phyloP scores from a whole-genome alignment of 2,888 invertebrate species.

The Dynastes hyllus region DNA sequence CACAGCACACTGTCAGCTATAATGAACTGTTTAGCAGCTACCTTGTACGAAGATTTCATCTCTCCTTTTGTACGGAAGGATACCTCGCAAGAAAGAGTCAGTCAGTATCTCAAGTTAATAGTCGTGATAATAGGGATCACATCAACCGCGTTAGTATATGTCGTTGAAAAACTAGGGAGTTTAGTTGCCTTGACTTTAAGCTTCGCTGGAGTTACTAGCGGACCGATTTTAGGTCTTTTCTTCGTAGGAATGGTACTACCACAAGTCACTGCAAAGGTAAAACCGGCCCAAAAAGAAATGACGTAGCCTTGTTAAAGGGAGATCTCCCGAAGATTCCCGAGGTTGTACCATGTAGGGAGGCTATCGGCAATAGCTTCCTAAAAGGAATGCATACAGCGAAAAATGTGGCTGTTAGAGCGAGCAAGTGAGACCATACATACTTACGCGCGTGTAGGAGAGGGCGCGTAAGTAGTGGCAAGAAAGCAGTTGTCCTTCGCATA shows the following conservation, averaged over 20 bases:
- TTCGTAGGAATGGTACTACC: constrained; percentile 80
- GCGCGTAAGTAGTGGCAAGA: too few species aligned
- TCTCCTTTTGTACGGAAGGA: constrained; percentile 72
- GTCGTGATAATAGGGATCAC: constrained; percentile 75
- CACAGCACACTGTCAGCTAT: constrained; percentile 78
- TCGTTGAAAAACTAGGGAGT: constrained; percentile 78
- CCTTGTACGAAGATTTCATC: constrained; percentile 79
- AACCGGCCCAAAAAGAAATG: too few species aligned
- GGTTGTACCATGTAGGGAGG: too few species aligned
- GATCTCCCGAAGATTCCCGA: too few species aligned
- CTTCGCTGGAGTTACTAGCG: constrained; percentile 78
- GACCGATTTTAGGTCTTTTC: constrained; percentile 79
- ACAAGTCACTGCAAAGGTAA: constrained; percentile 75
- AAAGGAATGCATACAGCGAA: too few species aligned
- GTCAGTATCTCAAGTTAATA: constrained; percentile 75
- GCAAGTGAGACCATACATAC: too few species aligned
- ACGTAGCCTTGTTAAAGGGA: too few species aligned
- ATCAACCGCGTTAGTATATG: constrained; percentile 82
- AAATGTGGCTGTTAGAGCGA: too few species aligned
- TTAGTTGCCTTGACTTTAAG: constrained; percentile 79
- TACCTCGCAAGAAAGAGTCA: constrained; percentile 73
- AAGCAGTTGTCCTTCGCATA: too few species aligned
- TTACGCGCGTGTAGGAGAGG: too few species aligned
- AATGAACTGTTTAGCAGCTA: constrained; percentile 78
- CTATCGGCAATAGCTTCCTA: too few species aligned